Evolutionary conservation across 2,797 vertebrate genomes (phyloP), one percentile per base, ranked within the genome.

Genomic region (Chrosomus eos): DNA sequence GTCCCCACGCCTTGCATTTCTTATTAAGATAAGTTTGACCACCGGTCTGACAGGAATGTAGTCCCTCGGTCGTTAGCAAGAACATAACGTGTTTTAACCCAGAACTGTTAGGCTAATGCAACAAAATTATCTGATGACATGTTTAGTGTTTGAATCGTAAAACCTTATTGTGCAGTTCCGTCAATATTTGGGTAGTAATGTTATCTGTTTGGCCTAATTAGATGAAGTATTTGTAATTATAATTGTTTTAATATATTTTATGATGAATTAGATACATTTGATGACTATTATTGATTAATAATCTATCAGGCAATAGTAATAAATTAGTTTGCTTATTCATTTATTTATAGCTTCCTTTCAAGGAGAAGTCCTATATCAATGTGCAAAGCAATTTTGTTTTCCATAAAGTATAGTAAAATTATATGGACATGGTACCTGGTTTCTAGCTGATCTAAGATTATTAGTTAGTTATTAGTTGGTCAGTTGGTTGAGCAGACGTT

Each of bases 1-100:
- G 73, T 48, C 9, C 45, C 71, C 73, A 33, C 38, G 43, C 55
- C 51, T 70, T 60, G 48, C 19, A 55, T 40, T 80, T 79, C 70
- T n/a, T 77, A 68, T 45, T 45, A 48, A 58, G 16, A 58, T 73
- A 87, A 87, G 68, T 87, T 87, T 80, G 70, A 64, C 55, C 68
- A 36, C 45, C 31, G 45, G 21, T 43, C 26, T 45, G 33, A 70
- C 19, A 40, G 58, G 36, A 79, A 23, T 23, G 19, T 53, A 43
- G 55, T n/a, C 38, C 36, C 3, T 51, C 21, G 7, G 11, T 67
- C 21, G 26, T 51, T 66, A 33, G 16, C 53, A 7, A 51, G 13
- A 76, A 55, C 19, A 26, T 16, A 71, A 40, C 33, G 16, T 13
- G 48, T 5, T 53, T 55, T 71, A 58, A 18, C 67, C 36, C 26